Percentiles rank a stretch among this genome's conserved stretches.
Conservation (phyloP, 2,888 invertebrate genomes). For the Charanyca ferruginea region DNA sequence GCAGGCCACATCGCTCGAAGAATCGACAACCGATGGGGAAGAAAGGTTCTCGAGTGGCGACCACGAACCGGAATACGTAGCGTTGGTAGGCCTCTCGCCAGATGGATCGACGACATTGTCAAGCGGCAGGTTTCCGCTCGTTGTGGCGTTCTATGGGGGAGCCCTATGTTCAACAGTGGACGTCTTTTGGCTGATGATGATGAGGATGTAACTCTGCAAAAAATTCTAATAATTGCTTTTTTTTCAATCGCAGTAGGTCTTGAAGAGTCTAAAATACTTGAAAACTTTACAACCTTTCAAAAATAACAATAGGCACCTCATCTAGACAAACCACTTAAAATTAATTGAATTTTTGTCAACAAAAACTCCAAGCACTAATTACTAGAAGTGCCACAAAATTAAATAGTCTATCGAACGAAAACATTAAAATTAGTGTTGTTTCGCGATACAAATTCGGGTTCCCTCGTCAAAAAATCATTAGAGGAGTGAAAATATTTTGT, state of each 20-base stretch:
- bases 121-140: too few species aligned
- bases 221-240: too few species aligned
- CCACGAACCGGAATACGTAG: too few species aligned
- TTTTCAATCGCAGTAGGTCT: not conserved
- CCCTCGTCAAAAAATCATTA: conserved; percentile 87
- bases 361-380: conserved; percentile 34
- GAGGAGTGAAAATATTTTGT: conserved; percentile 84
- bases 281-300: not conserved
- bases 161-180: too few species aligned
- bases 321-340: conserved; percentile 30
- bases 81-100: too few species aligned
- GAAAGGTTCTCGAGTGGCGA: too few species aligned
- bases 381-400: conserved; percentile 39
- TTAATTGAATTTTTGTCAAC: conserved; percentile 34
- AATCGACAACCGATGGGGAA: too few species aligned
- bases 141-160: too few species aligned
- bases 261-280: not conserved
- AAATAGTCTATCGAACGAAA: conserved; percentile 40
- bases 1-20: too few species aligned
- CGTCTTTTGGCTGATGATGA: too few species aligned
- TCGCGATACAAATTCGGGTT: conserved; percentile 72
- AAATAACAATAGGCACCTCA: conserved; percentile 19
- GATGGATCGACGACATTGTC: too few species aligned
- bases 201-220: too few species aligned
- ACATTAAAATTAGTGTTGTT: conserved; percentile 73